Percentiles rank a stretch among this genome's conserved stretches.
These are phyloP conservation scores for Eulacestoma nigropectus DNA, from an alignment of 2,113 vertebrate species.

Conservation along the genomic window DNA sequence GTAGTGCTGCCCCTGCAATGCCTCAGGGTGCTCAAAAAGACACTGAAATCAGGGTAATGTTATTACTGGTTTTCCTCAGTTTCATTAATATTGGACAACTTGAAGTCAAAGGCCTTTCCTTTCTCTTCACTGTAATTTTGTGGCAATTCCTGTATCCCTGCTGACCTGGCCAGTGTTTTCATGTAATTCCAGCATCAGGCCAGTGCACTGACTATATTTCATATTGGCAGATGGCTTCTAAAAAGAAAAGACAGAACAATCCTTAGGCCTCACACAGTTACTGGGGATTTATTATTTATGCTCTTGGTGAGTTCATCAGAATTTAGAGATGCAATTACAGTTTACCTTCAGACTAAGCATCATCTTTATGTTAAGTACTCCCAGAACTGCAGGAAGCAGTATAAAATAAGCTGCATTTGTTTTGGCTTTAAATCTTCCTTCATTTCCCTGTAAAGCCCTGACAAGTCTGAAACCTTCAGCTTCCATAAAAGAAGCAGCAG, in stretches of 20 bases:
- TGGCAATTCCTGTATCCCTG: neutral
- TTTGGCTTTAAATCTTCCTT: neutral
- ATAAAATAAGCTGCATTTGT: neutral
- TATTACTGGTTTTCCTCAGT: neutral
- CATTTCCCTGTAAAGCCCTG: neutral
- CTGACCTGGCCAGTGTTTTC: neutral
- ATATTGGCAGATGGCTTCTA: neutral
- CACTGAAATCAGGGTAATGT: fast-evolving
- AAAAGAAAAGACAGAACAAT: neutral
- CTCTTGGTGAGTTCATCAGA: neutral
- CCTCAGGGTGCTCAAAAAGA: neutral
- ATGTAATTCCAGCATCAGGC: neutral
- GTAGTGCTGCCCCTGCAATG: neutral
- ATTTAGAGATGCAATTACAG: neutral
- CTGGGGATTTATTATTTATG: neutral
- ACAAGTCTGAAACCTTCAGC: neutral
- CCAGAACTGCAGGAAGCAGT: neutral
- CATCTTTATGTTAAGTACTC: neutral
- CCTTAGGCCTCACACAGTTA: neutral
- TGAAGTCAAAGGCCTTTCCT: neutral
- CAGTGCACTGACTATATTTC: neutral
- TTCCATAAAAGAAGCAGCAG: neutral
- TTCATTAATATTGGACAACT: neutral
- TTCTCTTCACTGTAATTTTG: neutral
- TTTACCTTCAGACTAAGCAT: neutral